Base-by-base conservation (phyloP, 2,113 vertebrate species). In the Pelvicachromis taeniatus region DNA sequence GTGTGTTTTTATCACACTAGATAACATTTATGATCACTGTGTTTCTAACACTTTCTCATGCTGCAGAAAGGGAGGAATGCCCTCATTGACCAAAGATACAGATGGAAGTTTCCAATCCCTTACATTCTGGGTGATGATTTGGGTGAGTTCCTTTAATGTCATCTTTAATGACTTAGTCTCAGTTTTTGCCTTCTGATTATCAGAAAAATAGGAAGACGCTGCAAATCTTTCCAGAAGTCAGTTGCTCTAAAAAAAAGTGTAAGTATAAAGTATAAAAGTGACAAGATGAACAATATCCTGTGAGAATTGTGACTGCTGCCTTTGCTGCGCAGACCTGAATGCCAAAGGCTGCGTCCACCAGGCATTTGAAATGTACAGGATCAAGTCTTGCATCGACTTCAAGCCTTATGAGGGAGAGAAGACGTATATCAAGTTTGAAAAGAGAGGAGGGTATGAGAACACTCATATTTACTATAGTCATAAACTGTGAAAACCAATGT, bases 371-470 rank as follows among this genome's bases (percentile, higher is more conserved):
- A 97, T 98, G 96, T 99, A 97, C 83, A 96, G 97, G 16, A 96
- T 99, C 3, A 99, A 97, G 90, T 97, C 98, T 14, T 99, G 98
- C 45, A 3, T 99, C 8, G 97, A 99, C 91, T 99, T 99, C 91
- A 99, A 98, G 90, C 97, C 97, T 1, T 98, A 99, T n/a, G 96
- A 97, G 88, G 97, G 98, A 88, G 98, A 99, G 78, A 91, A 78
- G 42, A 93, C 93, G 1, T 98, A 90, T 40, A 97, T 99, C 89
- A 96, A 96, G 83, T 98, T 99, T 91, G 96, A 90, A 70, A 96
- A 98, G 86, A 94, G 91, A 93, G 29, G 52, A 0, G 98, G 98
- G 98, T 99, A 95, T 88, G 95, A n/a, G 4, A 14, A 11, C 9
- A n/a, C 7, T 14, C 40, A 2, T 58, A 2, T 50, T 23, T 33